phyloP scores from a whole-genome alignment of 2,113 vertebrate genomes.

The Vimba vimba region DNA sequence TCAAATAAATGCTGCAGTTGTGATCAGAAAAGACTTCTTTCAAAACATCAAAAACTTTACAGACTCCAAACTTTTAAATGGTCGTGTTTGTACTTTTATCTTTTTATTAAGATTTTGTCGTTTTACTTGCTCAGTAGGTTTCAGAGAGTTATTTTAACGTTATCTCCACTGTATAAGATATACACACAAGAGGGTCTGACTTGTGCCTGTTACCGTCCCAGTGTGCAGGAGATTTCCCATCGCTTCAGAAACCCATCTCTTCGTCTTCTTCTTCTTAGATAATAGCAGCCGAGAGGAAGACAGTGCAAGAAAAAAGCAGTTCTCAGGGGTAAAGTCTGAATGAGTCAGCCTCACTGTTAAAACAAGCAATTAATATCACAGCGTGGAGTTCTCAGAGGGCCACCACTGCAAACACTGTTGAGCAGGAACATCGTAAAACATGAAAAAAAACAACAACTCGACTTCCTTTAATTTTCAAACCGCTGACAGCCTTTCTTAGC shows the following conservation, averaged over 20 bases:
- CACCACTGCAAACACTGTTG: constrained; percentile 25
- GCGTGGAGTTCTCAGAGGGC: constrained; percentile 37
- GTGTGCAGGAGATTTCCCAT: constrained; percentile 15
- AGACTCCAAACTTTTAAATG: not conserved
- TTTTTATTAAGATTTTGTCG: not conserved
- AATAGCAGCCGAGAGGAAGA: constrained; percentile 35
- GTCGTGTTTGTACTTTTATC: not conserved
- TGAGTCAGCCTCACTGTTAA: constrained; percentile 48
- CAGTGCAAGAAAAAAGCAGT: not conserved
- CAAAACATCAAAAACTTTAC: not conserved
- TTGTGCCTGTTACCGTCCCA: not conserved
- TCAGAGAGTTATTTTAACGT: not conserved
- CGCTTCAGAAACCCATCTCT: constrained; percentile 2
- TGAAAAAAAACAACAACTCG: not conserved
- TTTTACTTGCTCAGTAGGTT: constrained; percentile 17
- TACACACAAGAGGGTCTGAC: not conserved
- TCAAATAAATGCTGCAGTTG: not conserved
- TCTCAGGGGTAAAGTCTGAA: constrained; percentile 15
- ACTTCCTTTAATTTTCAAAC: not conserved
- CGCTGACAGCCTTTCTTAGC: not conserved
- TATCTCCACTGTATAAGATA: constrained; percentile 32
- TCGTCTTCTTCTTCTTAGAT: constrained; percentile 32
- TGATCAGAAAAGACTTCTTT: not conserved
- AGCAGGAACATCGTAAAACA: not conserved
- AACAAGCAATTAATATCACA: constrained; percentile 57